Conservation (phyloP, 2,797 vertebrate species). For the Mormyrops attenuatus region DNA sequence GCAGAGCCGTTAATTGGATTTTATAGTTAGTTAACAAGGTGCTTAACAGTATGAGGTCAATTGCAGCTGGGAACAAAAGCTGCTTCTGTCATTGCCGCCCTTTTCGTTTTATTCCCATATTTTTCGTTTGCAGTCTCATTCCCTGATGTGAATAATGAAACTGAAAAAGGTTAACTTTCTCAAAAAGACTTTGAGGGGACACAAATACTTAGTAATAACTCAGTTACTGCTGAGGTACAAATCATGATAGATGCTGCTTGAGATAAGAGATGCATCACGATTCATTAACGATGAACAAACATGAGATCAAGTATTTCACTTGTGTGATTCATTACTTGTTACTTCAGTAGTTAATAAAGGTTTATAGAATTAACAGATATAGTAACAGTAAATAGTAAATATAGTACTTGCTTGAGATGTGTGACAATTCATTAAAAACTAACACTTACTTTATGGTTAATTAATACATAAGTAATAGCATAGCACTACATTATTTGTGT, state of each 20-base stretch:
- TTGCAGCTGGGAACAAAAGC: neutral
- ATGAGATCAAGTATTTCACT: too few relatives aligned
- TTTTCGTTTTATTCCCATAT: neutral
- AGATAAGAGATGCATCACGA: neutral
- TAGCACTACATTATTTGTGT: neutral
- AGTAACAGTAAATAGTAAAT: neutral
- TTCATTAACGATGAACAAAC: too few relatives aligned
- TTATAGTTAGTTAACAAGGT: constrained; percentile 16
- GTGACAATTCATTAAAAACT: neutral
- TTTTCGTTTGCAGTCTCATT: neutral
- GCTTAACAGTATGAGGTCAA: constrained; percentile 16
- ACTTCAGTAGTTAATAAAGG: neutral
- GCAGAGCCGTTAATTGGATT: constrained; percentile 11
- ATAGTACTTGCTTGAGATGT: neutral
- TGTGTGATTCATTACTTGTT: too few relatives aligned
- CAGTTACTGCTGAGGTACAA: neutral
- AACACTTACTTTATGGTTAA: neutral
- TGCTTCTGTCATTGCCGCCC: neutral
- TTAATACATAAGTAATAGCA: neutral
- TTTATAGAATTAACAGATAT: neutral
- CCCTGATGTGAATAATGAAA: too few relatives aligned
- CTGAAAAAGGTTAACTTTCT: neutral
- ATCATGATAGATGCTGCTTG: neutral
- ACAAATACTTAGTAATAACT: neutral
- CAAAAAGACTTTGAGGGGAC: neutral